These are phyloP conservation scores for Leptocoma aspasia DNA, from an alignment of 2,113 vertebrate genomes.

Conservation along the genomic window DNA sequence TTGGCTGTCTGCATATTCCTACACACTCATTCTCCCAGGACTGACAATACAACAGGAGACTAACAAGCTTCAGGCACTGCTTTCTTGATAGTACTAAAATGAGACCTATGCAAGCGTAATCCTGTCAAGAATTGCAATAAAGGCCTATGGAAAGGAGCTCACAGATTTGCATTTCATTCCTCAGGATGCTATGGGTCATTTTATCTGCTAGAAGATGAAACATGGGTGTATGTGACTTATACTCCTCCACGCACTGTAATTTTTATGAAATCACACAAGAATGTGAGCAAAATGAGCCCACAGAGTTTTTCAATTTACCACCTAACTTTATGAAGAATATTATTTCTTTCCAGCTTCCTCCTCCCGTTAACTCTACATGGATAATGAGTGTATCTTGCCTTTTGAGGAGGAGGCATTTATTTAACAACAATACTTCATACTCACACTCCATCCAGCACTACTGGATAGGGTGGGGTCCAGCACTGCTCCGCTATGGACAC, in stretches of 20 bases:
- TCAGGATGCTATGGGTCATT: background rate
- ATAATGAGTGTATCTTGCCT: background rate
- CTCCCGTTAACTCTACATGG: rapidly evolving
- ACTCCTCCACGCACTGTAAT: background rate
- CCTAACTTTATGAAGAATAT: background rate
- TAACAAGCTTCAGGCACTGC: background rate
- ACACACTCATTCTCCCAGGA: background rate
- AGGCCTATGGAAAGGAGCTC: background rate
- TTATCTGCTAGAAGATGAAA: background rate
- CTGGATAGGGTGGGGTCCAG: background rate
- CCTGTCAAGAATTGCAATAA: background rate
- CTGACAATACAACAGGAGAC: background rate
- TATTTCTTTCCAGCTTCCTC: background rate
- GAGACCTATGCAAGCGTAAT: background rate
- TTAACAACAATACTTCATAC: background rate
- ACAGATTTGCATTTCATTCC: background rate
- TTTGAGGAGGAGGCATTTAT: background rate
- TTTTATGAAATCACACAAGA: background rate
- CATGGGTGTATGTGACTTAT: background rate
- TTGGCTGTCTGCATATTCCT: background rate
- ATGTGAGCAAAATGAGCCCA: background rate
- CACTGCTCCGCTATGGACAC: background rate
- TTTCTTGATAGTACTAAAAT: background rate
- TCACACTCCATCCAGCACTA: background rate
- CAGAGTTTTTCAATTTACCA: background rate